Evolutionary conservation across 2,113 vertebrate genomes (phyloP), one percentile per base, ranked within the genome.

Genomic region (Albula goreensis): DNA sequence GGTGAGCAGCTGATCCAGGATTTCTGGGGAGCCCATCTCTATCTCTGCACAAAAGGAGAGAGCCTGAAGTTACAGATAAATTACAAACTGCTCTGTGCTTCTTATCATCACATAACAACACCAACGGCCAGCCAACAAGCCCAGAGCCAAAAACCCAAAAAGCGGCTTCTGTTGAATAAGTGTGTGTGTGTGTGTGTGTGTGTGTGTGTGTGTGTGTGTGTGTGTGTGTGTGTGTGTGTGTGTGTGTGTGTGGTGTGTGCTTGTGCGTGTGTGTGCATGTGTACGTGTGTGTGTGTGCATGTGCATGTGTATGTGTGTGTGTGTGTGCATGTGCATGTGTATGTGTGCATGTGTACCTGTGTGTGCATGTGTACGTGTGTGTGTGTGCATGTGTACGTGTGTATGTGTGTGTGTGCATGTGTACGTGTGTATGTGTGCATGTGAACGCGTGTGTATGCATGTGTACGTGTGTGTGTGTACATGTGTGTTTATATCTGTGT

Each of bases 51-150:
- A 88, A 85, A 88, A 89, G 92, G 93, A 92, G 81, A 66, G 80
- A 74, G 82, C 83, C 90, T 89, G 89, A 57, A 89, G 88, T 91
- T 83, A 17, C 11, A 17, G 90, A 92, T 92, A 89, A 92, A 93
- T 91, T 90, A 92, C 84, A 91, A 91, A 90, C 82, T 66, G 87
- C 90, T 90, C 87, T 89, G 79, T 87, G 81, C 88, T 87, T 90
- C 92, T 93, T 93, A 94, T 95, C 91, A 86, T 90, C 91, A 90
- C 88, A 91, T 88, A 84, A 84, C 53, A 70, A 31, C 81, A 57
- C n/a, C 48, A 17, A 83, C 8, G 17, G 56, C 56, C 56, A 60
- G 82, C 41, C 6, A 31, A 52, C 56, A 17, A 56, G 50, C 25
- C 4, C 74, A 1, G 31, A 85, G 63, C n/a, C 12, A 17, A 11